Evolutionary conservation across 2,888 invertebrate genomes (phyloP).

Genomic region (Aphodius sticticus): DNA sequence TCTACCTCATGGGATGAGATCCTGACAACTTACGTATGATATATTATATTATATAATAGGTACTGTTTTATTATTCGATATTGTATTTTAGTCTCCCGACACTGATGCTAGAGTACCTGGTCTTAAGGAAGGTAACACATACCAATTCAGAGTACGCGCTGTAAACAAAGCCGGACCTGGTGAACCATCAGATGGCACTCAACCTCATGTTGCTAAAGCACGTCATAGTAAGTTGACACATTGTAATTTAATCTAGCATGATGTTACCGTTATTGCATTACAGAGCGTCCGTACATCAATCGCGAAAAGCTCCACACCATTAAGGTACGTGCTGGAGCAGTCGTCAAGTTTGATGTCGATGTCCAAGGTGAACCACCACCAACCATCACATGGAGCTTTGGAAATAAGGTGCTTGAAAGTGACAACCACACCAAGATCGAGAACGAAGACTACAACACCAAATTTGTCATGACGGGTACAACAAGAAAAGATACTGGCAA

Average conservation of each 20-base stretch:
- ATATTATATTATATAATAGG: too few species aligned
- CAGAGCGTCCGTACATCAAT: constrained; percentile 95
- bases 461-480: constrained; percentile 81
- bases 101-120: constrained; percentile 86
- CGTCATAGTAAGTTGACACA: constrained; percentile 74
- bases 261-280: constrained; percentile 42
- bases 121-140: constrained; percentile 88
- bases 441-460: constrained; percentile 92
- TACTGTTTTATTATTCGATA: too few species aligned
- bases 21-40: constrained; percentile 73
- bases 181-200: constrained; percentile 89
- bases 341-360: constrained; percentile 91
- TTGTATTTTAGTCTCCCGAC: constrained; percentile 69
- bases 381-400: constrained; percentile 82
- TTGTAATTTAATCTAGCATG: neutral
- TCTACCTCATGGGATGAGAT: constrained; percentile 84
- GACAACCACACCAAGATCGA: constrained; percentile 78
- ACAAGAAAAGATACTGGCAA: constrained; percentile 87
- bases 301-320: constrained; percentile 90
- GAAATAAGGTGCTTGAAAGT: constrained; percentile 72
- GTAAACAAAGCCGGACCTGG: constrained; percentile 95
- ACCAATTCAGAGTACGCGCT: constrained; percentile 95
- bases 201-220: constrained; percentile 87
- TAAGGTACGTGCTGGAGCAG: constrained; percentile 88
- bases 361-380: constrained; percentile 98